Base-by-base conservation (phyloP, 2,888 invertebrate genomes). In the Harpagoxenus sublaevis region DNA sequence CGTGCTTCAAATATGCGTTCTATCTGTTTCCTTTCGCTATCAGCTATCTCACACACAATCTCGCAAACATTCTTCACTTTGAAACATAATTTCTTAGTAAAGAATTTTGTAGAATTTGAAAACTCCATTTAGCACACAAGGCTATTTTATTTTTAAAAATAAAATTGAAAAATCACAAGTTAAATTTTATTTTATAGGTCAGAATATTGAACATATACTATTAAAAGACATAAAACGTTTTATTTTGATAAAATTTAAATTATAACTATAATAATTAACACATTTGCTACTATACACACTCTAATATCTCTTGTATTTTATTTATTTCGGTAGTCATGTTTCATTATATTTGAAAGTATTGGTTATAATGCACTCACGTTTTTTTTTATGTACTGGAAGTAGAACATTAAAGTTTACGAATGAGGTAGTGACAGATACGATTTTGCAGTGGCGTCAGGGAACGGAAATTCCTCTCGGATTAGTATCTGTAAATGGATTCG, bases 401-500 rank as follows among this genome's bases (percentile, higher is more conserved):
- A 23, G 1, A 12, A 57, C 12, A 53, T 42, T 15, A 45, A 78
- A 78, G 6, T n/a, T 73, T 23, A 68, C n/a, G n/a, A n/a, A 68
- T 42, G 8, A n/a, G n/a, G 9, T 4, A 55, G 2, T 31, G 42
- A 48, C 3, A 60, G 35, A 51, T 15, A 45, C 12, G 12, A 79
- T 48, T 39, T 62, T 60, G 28, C 28, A 60, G 10, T 68, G 18
- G 12, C n/a, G 9, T 66, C 42, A n/a, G 23, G 3, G 12, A 57
- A 48, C 15, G 18, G 48, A 60, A n/a, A 18, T 79, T 15, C 6
- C 8, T 48, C 18, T 57, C 35, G 55, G 18, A 71, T 51, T 31
- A 48, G 60, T 60, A 28, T 71, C 28, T 45, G 18, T 55, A 70
- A 70, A 84, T 84, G 53, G 79, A 79, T 79, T 79, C 42, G 42